Evolutionary conservation across 2,888 invertebrate species (phyloP), one percentile per base, ranked within the genome.

Genomic region (Oxyscelio sp.): DNA sequence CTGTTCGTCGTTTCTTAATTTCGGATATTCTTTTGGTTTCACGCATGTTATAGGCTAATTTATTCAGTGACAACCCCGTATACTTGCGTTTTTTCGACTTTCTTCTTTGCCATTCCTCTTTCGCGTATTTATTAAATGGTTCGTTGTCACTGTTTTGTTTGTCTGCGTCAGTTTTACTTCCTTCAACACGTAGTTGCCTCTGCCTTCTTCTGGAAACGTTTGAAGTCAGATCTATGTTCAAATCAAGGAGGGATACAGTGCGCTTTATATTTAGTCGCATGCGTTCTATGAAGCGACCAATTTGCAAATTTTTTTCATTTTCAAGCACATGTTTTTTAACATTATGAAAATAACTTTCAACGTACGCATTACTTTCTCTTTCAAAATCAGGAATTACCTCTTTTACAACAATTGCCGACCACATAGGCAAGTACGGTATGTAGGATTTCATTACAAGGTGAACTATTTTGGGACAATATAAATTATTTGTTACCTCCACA

Each of bases 321-420:
- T 45, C 27, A 2, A 43, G 17, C 15, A 27, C 15, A 15, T 31
- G 2, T 4, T 9, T 21, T 50, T 66, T 66, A 3, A 66, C 9
- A 52, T 38, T 34, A 19, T 54, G 31, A 24, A 68, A 54, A 22
- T 43, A 54, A 43, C 54, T 43, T 68, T 68, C 68, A 34, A 68
- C 40, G n/a, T 22, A 27, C 0, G 15, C 27, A 54, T 68, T 68
- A 40, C 68, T 68, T 24, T 40, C 15, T 17, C 68, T 22, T 22
- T 52, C 24, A 19, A 52, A 68, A 24, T 40, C n/a, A 11, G 21
- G 43, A 11, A 54, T 40, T 8, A 54, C 24, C 27, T 68, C 22
- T n/a, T 13, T 43, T 1, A 40, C 17, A 40, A 38, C 21, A 15
- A 68, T 40, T 9, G 19, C 68, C 15, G 68, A 15, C 68, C 68